Percentiles rank a stretch among this genome's conserved stretches.
Conservation (phyloP, 2,888 invertebrate species). For the Microctonus aethiopoides region DNA sequence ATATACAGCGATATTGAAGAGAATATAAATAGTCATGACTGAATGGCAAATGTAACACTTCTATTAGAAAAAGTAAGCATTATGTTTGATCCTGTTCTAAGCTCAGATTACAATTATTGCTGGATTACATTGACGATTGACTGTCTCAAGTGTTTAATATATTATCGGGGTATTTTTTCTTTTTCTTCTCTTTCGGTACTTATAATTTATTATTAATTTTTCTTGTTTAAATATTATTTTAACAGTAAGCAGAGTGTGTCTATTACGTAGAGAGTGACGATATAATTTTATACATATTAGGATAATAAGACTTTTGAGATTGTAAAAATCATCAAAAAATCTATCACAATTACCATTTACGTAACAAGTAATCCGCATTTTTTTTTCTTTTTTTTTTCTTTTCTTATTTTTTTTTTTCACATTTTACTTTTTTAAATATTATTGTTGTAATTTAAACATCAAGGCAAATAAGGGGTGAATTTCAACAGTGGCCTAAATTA, state of each 20-base stretch:
- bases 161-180: slow-evolving; percentile 12
- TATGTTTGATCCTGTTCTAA: slow-evolving; percentile 43
- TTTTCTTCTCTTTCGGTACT: slow-evolving; percentile 14
- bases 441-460: slow-evolving; percentile 65
- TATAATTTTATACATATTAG: slow-evolving; percentile 68
- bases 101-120: slow-evolving; percentile 40
- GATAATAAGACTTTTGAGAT: slow-evolving; percentile 71
- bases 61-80: slow-evolving; percentile 40
- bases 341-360: slow-evolving; percentile 73
- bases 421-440: slow-evolving; percentile 57
- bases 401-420: slow-evolving; percentile 48
- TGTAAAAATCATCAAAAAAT: slow-evolving; percentile 78
- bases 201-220: slow-evolving; percentile 21
- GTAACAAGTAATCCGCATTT: slow-evolving; percentile 63
- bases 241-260: slow-evolving; percentile 74
- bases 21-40: slow-evolving; percentile 38
- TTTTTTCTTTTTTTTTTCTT: slow-evolving; percentile 48
- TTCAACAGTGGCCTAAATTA: slow-evolving; percentile 68
- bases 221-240: slow-evolving; percentile 65
- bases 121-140: slow-evolving; percentile 34
- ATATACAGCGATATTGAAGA: slow-evolving; percentile 3
- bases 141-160: slow-evolving; percentile 23
- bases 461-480: slow-evolving; percentile 69
- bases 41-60: slow-evolving; percentile 39
- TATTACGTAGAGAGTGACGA: slow-evolving; percentile 67